A percentile compares a stretch with the other conserved stretches of the same genome.
Evolutionary conservation across 2,888 invertebrate species (phyloP).

Genomic region (Thera obeliscata): DNA sequence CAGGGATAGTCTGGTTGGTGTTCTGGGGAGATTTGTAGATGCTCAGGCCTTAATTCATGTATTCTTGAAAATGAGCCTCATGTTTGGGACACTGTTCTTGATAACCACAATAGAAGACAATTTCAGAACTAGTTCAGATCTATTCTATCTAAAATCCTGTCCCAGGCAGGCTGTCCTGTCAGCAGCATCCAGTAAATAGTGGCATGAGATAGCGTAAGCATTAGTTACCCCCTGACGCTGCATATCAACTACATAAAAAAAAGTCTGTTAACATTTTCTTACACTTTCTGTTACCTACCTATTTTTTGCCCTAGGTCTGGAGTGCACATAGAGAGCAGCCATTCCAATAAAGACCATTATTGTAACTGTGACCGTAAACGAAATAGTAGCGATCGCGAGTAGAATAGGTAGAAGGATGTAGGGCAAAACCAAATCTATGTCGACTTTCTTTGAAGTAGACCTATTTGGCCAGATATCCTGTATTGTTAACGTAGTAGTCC

Average conservation of each 20-base stretch:
- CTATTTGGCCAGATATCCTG: constrained; percentile 68
- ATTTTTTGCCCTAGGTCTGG: constrained; percentile 76
- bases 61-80: too few relatives aligned
- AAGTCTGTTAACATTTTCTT: too few relatives aligned
- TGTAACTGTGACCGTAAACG: constrained; percentile 64
- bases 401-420: constrained; percentile 72
- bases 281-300: constrained; percentile 52
- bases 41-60: too few relatives aligned
- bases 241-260: too few relatives aligned
- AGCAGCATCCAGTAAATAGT: too few relatives aligned
- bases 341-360: constrained; percentile 73
- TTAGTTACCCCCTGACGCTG: too few relatives aligned
- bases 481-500: constrained; percentile 56
- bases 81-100: neutral
- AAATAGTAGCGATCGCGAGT: constrained; percentile 66
- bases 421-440: constrained; percentile 69
- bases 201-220: too few relatives aligned
- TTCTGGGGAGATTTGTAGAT: too few relatives aligned
- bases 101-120: neutral
- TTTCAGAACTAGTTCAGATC: neutral
- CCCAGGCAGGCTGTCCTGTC: too few relatives aligned
- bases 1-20: too few relatives aligned
- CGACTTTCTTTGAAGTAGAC: constrained; percentile 63
- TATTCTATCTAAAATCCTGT: too few relatives aligned
- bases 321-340: constrained; percentile 72